Evolutionary conservation across 2,113 vertebrate species (phyloP).

Genomic region (Ceratotherium simum): DNA sequence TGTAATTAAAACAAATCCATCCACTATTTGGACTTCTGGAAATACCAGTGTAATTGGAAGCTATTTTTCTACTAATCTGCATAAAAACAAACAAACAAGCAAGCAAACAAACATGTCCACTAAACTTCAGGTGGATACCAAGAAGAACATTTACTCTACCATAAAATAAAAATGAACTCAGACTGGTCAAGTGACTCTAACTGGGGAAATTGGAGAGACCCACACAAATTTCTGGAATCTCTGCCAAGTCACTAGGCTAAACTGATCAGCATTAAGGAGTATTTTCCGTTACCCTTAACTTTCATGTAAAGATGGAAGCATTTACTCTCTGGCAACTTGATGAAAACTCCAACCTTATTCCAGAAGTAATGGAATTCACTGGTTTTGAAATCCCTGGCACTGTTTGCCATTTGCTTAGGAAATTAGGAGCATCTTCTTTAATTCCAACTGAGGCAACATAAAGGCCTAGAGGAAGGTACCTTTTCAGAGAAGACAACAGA

Average conservation of each 20-base stretch:
- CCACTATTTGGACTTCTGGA: neutral
- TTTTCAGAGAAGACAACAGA: neutral
- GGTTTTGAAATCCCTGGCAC: neutral
- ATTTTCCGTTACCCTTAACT: neutral
- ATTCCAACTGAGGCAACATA: neutral
- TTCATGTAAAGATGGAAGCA: neutral
- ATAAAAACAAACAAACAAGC: neutral
- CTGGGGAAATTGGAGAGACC: neutral
- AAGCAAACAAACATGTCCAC: neutral
- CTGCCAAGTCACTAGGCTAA: neutral
- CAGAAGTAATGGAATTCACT: neutral
- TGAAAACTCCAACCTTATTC: neutral
- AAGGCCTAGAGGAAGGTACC: neutral
- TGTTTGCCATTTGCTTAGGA: neutral
- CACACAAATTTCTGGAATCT: neutral
- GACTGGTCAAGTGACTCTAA: neutral
- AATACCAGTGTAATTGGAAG: neutral
- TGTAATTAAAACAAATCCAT: neutral
- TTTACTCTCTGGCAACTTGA: neutral
- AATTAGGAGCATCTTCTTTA: neutral
- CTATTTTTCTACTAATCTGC: neutral
- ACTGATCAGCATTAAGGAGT: neutral
- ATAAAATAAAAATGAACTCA: slow-evolving; percentile 3
- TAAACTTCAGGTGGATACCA: neutral
- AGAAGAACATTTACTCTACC: neutral